A percentile compares a stretch with the other conserved stretches of the same genome.
These are phyloP conservation scores for Sebastolobus altivelis DNA, from an alignment of 2,797 vertebrate genomes.

Conservation along the genomic window DNA sequence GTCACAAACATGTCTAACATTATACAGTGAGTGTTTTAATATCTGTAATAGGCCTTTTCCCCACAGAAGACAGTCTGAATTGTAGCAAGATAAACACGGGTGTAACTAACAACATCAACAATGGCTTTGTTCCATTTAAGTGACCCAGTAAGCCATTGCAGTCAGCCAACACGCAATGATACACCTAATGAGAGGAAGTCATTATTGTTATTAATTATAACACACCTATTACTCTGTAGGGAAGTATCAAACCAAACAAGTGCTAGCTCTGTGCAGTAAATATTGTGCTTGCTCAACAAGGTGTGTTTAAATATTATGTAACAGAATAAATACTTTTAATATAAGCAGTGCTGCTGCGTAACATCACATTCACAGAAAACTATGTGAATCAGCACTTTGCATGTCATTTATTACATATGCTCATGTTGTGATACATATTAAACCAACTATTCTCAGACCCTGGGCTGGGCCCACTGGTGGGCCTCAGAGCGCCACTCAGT, in stretches of 20 bases:
- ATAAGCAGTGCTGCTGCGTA: not conserved
- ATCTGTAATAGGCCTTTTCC: not conserved
- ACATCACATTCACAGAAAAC: not conserved
- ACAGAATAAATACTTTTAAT: not conserved
- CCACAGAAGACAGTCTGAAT: not conserved
- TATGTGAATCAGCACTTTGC: not conserved
- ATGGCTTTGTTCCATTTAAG: constrained; percentile 3
- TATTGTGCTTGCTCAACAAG: not conserved
- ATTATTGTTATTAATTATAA: not conserved
- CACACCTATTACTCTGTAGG: not conserved
- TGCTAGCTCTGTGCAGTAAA: not conserved
- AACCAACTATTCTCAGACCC: too few relatives aligned
- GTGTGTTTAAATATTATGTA: not conserved
- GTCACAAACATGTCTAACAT: not conserved
- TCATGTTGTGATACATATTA: not conserved
- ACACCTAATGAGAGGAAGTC: not conserved
- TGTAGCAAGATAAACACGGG: not conserved
- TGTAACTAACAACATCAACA: constrained; percentile 1
- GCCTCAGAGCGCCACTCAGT: too few relatives aligned
- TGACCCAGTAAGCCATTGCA: not conserved
- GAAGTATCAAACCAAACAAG: not conserved
- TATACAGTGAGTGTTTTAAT: not conserved
- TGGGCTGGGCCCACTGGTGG: too few relatives aligned
- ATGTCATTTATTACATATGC: not conserved
- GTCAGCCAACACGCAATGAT: not conserved